A percentile compares a stretch with the other conserved stretches of the same genome.
Evolutionary conservation across 2,888 invertebrate genomes (phyloP).

Genomic region (Rotaria socialis): DNA sequence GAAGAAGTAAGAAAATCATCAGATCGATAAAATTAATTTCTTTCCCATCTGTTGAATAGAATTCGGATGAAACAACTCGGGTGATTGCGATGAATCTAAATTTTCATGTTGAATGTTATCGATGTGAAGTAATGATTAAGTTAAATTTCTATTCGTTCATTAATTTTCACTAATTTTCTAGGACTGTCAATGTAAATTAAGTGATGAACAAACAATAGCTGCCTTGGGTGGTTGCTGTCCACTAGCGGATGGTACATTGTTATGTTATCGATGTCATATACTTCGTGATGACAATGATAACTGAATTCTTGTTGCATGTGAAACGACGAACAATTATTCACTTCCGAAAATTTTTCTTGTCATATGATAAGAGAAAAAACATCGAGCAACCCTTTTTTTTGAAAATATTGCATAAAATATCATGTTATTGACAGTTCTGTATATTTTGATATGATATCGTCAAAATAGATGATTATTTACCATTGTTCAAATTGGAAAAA

Average conservation of each 20-base stretch:
- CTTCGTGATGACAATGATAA: not conserved
- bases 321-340: too few relatives aligned
- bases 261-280: not conserved
- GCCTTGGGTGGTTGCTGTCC: not conserved
- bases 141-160: too few relatives aligned
- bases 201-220: slow-evolving; percentile 64
- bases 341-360: too few relatives aligned
- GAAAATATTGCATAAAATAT: too few relatives aligned
- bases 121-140: slow-evolving; percentile 70
- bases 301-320: too few relatives aligned
- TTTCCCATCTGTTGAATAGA: slow-evolving; percentile 63
- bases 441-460: too few relatives aligned
- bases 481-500: too few relatives aligned
- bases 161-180: not conserved
- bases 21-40: not conserved
- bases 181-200: slow-evolving; percentile 92
- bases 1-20: slow-evolving; percentile 61
- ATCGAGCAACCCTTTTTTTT: too few relatives aligned
- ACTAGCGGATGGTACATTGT: not conserved
- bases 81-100: slow-evolving; percentile 98
- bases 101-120: slow-evolving; percentile 96
- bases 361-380: too few relatives aligned
- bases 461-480: too few relatives aligned
- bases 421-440: too few relatives aligned
- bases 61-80: slow-evolving; percentile 93